These are phyloP conservation scores for Misgurnus anguillicaudatus DNA, from an alignment of 2,113 vertebrate species.

Conservation along the genomic window DNA sequence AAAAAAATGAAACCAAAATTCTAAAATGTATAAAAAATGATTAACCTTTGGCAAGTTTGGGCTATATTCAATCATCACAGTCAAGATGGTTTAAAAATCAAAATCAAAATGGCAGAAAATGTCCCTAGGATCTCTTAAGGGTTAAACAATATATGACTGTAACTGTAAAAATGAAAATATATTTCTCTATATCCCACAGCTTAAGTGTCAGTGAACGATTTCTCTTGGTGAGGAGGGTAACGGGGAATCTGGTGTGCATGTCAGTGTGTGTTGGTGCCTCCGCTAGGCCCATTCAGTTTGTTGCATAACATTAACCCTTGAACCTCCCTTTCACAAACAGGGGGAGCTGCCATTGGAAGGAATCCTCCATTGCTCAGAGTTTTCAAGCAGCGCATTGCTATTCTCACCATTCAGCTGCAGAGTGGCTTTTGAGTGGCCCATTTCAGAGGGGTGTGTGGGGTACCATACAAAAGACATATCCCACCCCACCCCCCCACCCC, in stretches of 20 bases:
- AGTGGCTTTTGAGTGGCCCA: slow-evolving; percentile 67
- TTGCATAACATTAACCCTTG: slow-evolving; percentile 83
- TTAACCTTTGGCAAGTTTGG: no score
- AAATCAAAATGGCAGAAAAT: no score
- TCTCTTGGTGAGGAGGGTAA: background rate
- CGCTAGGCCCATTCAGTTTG: slow-evolving; percentile 69
- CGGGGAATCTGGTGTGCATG: slow-evolving; percentile 53
- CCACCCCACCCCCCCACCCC: background rate
- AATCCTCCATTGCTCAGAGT: slow-evolving; percentile 32
- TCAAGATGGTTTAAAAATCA: no score
- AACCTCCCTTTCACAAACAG: slow-evolving; percentile 72
- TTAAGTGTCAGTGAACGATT: background rate
- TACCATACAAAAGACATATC: slow-evolving; percentile 34
- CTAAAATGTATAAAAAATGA: no score
- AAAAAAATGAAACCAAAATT: no score
- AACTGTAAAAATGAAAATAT: background rate
- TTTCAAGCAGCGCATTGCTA: slow-evolving; percentile 56
- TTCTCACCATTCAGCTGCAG: slow-evolving; percentile 64
- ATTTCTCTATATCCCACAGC: background rate
- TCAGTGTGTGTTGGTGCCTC: slow-evolving; percentile 68
- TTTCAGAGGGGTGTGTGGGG: slow-evolving; percentile 60
- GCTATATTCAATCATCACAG: no score
- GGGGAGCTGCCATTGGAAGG: slow-evolving; percentile 46
- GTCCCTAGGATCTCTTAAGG: no score
- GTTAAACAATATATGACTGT: background rate